These are phyloP conservation scores for Timema cristinae DNA, from an alignment of 2,888 invertebrate genomes.

Conservation along the genomic window DNA sequence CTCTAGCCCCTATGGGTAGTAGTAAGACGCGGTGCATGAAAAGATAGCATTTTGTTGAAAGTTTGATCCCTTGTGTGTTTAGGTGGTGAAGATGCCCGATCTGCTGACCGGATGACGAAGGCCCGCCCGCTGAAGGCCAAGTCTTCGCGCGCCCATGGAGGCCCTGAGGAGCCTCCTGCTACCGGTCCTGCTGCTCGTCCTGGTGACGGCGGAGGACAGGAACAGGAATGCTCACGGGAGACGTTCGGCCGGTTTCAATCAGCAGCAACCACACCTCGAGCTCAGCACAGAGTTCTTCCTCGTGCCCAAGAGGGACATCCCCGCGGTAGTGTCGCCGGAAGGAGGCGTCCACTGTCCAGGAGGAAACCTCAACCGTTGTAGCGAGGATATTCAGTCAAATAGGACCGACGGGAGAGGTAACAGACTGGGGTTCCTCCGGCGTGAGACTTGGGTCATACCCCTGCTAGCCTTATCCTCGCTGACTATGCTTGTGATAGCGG, in stretches of 20 bases:
- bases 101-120: too few relatives aligned
- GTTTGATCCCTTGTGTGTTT: too few relatives aligned
- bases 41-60: too few relatives aligned
- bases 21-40: too few relatives aligned
- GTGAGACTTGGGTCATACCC: conserved; percentile 88
- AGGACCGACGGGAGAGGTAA: background rate
- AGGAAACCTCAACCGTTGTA: background rate
- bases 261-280: conserved; percentile 47
- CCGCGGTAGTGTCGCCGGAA: conserved; percentile 34
- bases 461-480: conserved; percentile 78
- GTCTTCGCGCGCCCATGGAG: background rate
- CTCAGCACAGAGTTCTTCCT: conserved; percentile 84
- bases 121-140: too few relatives aligned
- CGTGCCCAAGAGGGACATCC: conserved; percentile 56
- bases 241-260: too few relatives aligned
- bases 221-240: too few relatives aligned
- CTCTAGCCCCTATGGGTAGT: too few relatives aligned
- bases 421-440: conserved; percentile 48
- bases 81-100: too few relatives aligned
- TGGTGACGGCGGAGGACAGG: background rate
- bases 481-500: conserved; percentile 77
- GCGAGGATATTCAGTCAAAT: background rate
- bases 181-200: background rate
- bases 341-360: background rate
- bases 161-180: background rate